Percentiles rank a stretch among this genome's conserved stretches.
These are phyloP conservation scores for Hypomecis punctinalis DNA, from an alignment of 2,888 invertebrate genomes.

Conservation along the genomic window DNA sequence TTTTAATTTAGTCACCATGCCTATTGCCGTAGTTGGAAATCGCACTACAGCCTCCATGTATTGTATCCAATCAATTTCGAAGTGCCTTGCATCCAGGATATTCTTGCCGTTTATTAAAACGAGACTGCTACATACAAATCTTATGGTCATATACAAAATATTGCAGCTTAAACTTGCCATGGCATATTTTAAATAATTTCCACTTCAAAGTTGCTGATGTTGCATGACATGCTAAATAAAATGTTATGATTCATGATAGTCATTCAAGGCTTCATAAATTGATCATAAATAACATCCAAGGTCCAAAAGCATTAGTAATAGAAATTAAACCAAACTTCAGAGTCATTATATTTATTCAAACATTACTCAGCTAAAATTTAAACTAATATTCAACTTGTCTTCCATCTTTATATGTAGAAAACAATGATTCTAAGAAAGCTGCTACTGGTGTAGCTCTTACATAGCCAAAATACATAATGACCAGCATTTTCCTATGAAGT, in stretches of 20 bases:
- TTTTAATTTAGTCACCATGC: no score
- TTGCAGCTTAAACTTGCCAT: no score
- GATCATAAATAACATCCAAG: not conserved
- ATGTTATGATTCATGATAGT: not conserved
- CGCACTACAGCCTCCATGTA: no score
- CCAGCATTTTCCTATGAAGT: constrained; percentile 22
- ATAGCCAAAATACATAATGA: constrained; percentile 22
- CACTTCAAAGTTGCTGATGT: no score
- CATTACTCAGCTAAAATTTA: constrained; percentile 30
- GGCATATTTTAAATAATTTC: no score
- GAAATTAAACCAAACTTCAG: constrained; percentile 14
- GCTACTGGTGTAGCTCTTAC: constrained; percentile 17
- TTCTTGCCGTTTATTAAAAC: no score
- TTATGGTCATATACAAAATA: no score
- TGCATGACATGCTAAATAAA: no score
- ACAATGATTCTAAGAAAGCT: constrained; percentile 15
- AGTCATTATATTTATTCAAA: constrained; percentile 35
- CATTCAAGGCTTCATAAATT: not conserved
- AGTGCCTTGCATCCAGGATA: no score
- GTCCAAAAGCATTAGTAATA: not conserved
- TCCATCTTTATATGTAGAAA: constrained; percentile 3
- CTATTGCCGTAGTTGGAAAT: no score
- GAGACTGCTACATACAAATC: no score
- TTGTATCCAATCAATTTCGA: no score
- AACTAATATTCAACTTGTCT: constrained; percentile 9